Conservation (phyloP, 2,888 invertebrate genomes). For the Tanytarsus gracilentus region DNA sequence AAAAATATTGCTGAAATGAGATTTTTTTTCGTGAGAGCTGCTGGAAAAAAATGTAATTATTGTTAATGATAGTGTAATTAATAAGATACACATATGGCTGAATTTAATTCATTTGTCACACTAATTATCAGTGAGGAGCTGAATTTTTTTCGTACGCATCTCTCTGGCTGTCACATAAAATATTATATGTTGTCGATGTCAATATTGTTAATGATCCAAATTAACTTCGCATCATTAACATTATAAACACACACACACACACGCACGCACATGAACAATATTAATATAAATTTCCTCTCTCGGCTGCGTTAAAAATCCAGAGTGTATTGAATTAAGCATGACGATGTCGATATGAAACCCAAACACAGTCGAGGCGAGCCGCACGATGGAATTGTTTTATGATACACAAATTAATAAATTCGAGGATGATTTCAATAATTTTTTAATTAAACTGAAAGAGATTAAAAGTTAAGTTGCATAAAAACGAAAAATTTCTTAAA, state of each 20-base stretch:
- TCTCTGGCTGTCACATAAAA: background rate
- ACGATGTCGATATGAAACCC: background rate
- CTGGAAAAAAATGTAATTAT: background rate
- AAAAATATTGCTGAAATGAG: background rate
- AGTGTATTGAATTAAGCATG: background rate
- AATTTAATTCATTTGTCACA: slow-evolving; percentile 10
- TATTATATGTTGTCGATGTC: slow-evolving; percentile 6
- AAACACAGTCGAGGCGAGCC: too few species aligned
- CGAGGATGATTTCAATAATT: background rate
- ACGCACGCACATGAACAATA: background rate
- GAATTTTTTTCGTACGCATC: too few species aligned
- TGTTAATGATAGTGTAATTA: background rate
- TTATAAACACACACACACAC: too few species aligned
- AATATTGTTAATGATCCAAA: slow-evolving; percentile 15
- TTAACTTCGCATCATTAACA: slow-evolving; percentile 15
- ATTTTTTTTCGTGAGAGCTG: background rate
- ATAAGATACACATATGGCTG: background rate
- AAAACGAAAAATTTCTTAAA: too few species aligned
- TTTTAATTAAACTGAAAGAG: background rate
- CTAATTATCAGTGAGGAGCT: slow-evolving; percentile 10
- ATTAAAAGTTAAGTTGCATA: background rate
- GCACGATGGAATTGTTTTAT: too few species aligned
- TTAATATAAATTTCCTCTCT: too few species aligned
- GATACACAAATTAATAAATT: background rate
- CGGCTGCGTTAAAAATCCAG: too few species aligned